Conservation (phyloP, 2,113 vertebrate genomes). For the Meles meles region DNA sequence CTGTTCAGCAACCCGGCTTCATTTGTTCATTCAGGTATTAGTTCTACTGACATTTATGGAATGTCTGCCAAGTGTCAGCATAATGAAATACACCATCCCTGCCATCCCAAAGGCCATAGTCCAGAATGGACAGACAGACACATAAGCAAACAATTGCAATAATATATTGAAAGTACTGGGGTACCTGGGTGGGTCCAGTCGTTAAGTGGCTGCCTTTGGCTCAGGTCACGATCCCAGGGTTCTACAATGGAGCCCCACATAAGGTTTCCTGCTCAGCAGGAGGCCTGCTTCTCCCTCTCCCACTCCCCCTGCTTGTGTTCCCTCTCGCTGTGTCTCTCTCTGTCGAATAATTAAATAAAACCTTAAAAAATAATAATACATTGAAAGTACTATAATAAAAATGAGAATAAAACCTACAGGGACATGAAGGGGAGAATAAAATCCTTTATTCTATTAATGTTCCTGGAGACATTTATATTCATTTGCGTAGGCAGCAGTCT, state of each 20-base stretch:
- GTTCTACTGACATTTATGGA: neutral
- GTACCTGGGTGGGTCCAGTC: too few relatives aligned
- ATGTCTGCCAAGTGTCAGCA: neutral
- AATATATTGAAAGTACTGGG: neutral
- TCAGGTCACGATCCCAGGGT: too few relatives aligned
- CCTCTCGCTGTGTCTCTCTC: too few relatives aligned
- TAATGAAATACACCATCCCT: neutral
- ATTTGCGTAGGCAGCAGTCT: neutral
- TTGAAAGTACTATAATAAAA: neutral
- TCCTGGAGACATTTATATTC: conserved; percentile 1
- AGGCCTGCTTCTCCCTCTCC: too few relatives aligned
- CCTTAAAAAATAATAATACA: neutral
- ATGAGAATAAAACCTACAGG: neutral
- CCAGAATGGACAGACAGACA: neutral
- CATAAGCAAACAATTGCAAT: neutral
- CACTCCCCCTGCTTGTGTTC: too few relatives aligned
- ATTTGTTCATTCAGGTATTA: conserved; percentile 7
- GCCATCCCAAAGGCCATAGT: neutral
- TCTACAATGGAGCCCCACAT: too few relatives aligned
- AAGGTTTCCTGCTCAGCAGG: too few relatives aligned
- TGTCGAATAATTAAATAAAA: too few relatives aligned
- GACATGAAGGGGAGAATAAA: neutral
- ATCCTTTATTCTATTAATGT: neutral
- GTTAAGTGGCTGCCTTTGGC: too few relatives aligned
- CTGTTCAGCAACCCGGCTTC: neutral